Base-by-base conservation (phyloP, 2,888 invertebrate species). In the Malachius bipustulatus region DNA sequence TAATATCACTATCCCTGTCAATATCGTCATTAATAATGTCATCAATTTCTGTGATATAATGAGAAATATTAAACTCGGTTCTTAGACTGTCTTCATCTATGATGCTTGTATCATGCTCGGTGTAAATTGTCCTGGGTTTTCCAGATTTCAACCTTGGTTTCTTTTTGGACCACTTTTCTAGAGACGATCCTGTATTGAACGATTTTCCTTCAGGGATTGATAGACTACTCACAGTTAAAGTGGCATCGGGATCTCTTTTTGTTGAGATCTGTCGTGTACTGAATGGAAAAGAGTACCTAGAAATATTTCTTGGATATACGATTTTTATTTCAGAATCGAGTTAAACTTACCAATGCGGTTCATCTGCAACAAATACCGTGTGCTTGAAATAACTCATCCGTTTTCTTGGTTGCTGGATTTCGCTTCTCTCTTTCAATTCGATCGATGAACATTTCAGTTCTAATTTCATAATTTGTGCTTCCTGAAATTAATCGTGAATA, bases 121-220 rank as follows among this genome's bases (percentile, higher is more conserved):
- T 16, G 8, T 31, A 32, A 9, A 15, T 27, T 43, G 40, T 34
- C 2, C 32, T 13, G 16, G 34, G 40, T 30, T 44, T 46, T 13
- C 44, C 47, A 0, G 58, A 56, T 45, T 49, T 53, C 19, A 59
- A 43, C 16, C 56, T 50, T 2, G 58, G 53, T 3, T 49, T 47
- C 39, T 60, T 61, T 16, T 53, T 51, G 3, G 54, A 47, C 62
- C 61, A 62, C 40, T 49, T 50, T n/a, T 55, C 49, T 26, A 54
- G 37, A 0, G 59, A 59, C 9, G 51, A 42, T 2, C 59, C 60
- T 2, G 56, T 53, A 37, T 58, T 59, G 32, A 55, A 56, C 11
- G 46, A 39, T 14, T 40, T 34, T 4, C 54, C 37, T 24, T 52
- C 50, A 1, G 60, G 58, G 16, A 57, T 44, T 9, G 46, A 42